A percentile compares a stretch with the other conserved stretches of the same genome.
These are phyloP conservation scores for Philhelius pedissequus DNA, from an alignment of 2,888 invertebrate genomes.

Conservation along the genomic window DNA sequence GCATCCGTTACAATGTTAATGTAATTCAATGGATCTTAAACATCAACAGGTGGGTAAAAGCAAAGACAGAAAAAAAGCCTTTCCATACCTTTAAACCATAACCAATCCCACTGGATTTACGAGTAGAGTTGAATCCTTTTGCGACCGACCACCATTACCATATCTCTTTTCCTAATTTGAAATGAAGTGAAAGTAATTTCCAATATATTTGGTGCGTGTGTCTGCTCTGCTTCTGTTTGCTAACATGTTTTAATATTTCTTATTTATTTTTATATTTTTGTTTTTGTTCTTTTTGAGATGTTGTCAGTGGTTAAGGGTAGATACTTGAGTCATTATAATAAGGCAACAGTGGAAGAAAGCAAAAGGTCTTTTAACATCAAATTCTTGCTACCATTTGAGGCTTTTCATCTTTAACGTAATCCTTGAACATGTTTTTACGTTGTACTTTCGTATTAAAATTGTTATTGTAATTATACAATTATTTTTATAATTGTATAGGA, in stretches of 20 bases:
- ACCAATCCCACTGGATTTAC: background rate
- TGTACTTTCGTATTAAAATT: background rate
- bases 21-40: constrained; percentile 14
- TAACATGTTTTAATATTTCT: constrained; percentile 26
- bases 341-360: no score
- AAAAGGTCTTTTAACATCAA: background rate
- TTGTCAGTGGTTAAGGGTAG: background rate
- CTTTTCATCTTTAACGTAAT: background rate
- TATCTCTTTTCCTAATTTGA: background rate
- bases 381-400: background rate
- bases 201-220: no score
- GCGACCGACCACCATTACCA: background rate
- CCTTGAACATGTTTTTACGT: background rate
- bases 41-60: constrained; percentile 48
- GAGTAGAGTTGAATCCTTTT: constrained; percentile 1
- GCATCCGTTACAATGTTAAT: constrained; percentile 1
- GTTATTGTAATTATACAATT: no score
- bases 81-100: background rate
- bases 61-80: constrained; percentile 2
- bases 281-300: background rate
- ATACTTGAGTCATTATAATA: background rate
- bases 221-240: constrained; percentile 15
- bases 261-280: background rate
- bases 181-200: constrained; percentile 55
- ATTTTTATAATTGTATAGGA: background rate